Evolutionary conservation across 2,888 invertebrate genomes (phyloP).

Genomic region (Tigriopus californicus): DNA sequence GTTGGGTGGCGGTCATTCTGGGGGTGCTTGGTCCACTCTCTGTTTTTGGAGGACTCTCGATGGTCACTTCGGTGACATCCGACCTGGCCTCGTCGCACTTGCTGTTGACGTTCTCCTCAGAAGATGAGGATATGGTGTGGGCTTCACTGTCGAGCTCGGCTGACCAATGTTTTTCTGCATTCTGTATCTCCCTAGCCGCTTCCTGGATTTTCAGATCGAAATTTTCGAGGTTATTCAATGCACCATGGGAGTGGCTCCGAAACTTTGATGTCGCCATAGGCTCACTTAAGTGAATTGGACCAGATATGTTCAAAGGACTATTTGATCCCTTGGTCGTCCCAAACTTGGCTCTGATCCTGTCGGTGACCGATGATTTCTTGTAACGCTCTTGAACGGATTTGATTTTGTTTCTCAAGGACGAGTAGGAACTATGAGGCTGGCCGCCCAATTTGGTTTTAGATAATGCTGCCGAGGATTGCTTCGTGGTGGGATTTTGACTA

Average conservation of each 20-base stretch:
- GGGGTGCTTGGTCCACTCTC: neutral
- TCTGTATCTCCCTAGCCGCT: too few relatives aligned
- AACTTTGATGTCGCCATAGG: neutral
- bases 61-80: neutral
- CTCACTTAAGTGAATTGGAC: too few relatives aligned
- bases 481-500: too few relatives aligned
- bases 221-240: neutral
- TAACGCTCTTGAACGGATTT: conserved; percentile 9
- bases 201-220: neutral
- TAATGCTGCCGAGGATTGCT: too few relatives aligned
- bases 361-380: neutral
- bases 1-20: neutral
- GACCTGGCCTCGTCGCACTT: too few relatives aligned
- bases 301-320: neutral
- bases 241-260: conserved; percentile 1
- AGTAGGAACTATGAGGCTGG: neutral
- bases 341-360: neutral
- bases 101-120: too few relatives aligned
- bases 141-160: too few relatives aligned
- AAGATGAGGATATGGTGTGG: too few relatives aligned
- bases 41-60: neutral
- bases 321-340: neutral
- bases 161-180: too few relatives aligned
- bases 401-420: conserved; percentile 2
- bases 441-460: too few relatives aligned